Percentiles rank a stretch among this genome's conserved stretches.
These are phyloP conservation scores for Telenomus remus DNA, from an alignment of 1,140 invertebrate genomes.

Conservation along the genomic window DNA sequence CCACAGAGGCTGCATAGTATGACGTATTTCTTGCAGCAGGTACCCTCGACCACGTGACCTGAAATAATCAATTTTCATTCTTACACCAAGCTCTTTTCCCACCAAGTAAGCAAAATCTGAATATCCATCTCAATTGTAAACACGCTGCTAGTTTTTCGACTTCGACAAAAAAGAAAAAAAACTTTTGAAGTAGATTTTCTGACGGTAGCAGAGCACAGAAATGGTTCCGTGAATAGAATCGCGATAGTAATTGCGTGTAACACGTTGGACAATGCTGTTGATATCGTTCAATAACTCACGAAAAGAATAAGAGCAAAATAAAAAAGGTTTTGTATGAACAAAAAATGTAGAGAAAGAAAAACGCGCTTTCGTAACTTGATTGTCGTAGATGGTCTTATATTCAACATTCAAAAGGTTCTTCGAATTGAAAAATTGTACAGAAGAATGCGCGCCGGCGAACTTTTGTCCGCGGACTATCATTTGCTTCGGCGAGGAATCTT, in stretches of 20 bases:
- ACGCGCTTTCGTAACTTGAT: constrained; percentile 52
- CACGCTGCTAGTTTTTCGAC: neutral
- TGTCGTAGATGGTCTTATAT: constrained; percentile 46
- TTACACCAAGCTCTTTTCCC: neutral
- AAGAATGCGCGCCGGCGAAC: constrained; percentile 43
- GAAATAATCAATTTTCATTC: constrained; percentile 2
- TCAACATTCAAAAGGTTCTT: constrained; percentile 53
- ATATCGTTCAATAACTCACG: constrained; percentile 16
- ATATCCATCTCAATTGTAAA: too few species aligned
- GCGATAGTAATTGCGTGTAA: neutral
- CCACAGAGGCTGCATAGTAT: constrained; percentile 85
- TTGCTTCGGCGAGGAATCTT: constrained; percentile 35
- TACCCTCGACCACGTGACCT: constrained; percentile 62
- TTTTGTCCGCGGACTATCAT: constrained; percentile 51
- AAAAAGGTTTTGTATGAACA: constrained; percentile 40
- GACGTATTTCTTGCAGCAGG: constrained; percentile 81
- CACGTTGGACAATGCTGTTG: neutral
- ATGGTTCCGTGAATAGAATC: neutral
- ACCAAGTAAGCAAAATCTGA: too few species aligned
- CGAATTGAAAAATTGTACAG: constrained; percentile 55
- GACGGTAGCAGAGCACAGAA: too few species aligned
- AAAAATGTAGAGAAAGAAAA: constrained; percentile 44
- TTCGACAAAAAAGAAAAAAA: neutral
- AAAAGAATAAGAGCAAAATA: constrained; percentile 7
- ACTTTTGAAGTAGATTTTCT: neutral